phyloP scores from a whole-genome alignment of 92 coral and sea anemone genomes.

The Heteractis magnifica region DNA sequence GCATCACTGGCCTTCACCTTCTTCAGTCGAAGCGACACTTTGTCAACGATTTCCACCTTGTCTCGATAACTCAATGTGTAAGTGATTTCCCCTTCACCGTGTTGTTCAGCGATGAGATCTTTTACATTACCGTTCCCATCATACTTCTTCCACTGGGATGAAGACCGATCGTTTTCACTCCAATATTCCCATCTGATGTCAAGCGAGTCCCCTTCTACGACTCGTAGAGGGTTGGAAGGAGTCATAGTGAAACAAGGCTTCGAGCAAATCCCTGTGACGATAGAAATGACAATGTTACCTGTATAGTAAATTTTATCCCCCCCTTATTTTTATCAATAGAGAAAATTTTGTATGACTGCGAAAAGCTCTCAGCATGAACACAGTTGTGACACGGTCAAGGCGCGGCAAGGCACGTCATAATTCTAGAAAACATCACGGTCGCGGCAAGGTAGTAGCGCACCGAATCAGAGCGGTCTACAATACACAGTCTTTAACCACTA shows the following conservation, averaged over 20 bases:
- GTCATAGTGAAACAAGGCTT: slow-evolving; percentile 45
- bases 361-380: too few species aligned
- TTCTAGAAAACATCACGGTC: too few species aligned
- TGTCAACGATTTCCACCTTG: slow-evolving; percentile 26
- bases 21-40: slow-evolving; percentile 27
- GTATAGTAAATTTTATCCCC: too few species aligned
- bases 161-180: not conserved
- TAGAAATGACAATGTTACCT: too few species aligned
- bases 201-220: slow-evolving; percentile 29
- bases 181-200: slow-evolving; percentile 59
- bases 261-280: slow-evolving; percentile 2
- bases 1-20: slow-evolving; percentile 36
- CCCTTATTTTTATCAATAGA: too few species aligned
- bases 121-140: slow-evolving; percentile 25
- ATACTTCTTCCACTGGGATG: slow-evolving; percentile 44
- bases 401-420: too few species aligned
- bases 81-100: slow-evolving; percentile 23
- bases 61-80: slow-evolving; percentile 16
- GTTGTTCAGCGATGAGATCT: slow-evolving; percentile 47
- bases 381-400: too few species aligned
- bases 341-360: too few species aligned
- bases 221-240: slow-evolving; percentile 50
- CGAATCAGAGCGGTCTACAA: too few species aligned
- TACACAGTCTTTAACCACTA: too few species aligned
- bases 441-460: too few species aligned